phyloP scores from a whole-genome alignment of 2,113 vertebrate genomes.

The Tyrannus savana region DNA sequence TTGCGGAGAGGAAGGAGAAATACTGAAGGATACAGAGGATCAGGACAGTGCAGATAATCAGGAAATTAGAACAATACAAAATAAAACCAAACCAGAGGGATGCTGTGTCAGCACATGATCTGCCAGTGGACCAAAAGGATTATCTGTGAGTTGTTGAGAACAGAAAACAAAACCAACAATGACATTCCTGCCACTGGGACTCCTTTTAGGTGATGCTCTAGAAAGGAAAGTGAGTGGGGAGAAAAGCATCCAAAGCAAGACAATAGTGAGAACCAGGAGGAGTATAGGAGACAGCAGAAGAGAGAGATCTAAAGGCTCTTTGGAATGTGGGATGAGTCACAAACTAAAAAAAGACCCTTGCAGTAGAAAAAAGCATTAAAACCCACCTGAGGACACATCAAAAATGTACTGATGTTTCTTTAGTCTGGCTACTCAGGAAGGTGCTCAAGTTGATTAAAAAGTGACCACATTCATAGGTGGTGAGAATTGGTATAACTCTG shows the following conservation, averaged over 20 bases:
- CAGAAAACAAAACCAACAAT: slow-evolving; percentile 42
- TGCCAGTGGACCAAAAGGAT: slow-evolving; percentile 38
- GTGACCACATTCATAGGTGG: background rate
- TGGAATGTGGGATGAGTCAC: background rate
- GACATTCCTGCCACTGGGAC: background rate
- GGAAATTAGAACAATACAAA: slow-evolving; percentile 62
- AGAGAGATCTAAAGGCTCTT: background rate
- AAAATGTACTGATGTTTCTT: background rate
- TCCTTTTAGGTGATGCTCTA: background rate
- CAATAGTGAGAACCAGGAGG: background rate
- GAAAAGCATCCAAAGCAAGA: background rate
- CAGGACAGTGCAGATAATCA: slow-evolving; percentile 37
- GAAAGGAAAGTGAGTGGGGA: background rate
- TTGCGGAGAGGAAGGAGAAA: slow-evolving; percentile 26
- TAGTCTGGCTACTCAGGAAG: background rate
- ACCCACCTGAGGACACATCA: background rate
- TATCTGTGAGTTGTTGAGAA: slow-evolving; percentile 26
- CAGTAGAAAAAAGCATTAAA: background rate
- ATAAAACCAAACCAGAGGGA: slow-evolving; percentile 31
- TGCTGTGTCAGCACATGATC: background rate
- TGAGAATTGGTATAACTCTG: background rate
- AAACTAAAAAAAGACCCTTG: background rate
- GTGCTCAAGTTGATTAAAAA: background rate
- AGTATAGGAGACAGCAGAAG: background rate
- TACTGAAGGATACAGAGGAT: slow-evolving; percentile 39